Evolutionary conservation across 2,797 vertebrate species (phyloP), one percentile per base, ranked within the genome.

Genomic region (Pipistrellus pygmaeus): DNA sequence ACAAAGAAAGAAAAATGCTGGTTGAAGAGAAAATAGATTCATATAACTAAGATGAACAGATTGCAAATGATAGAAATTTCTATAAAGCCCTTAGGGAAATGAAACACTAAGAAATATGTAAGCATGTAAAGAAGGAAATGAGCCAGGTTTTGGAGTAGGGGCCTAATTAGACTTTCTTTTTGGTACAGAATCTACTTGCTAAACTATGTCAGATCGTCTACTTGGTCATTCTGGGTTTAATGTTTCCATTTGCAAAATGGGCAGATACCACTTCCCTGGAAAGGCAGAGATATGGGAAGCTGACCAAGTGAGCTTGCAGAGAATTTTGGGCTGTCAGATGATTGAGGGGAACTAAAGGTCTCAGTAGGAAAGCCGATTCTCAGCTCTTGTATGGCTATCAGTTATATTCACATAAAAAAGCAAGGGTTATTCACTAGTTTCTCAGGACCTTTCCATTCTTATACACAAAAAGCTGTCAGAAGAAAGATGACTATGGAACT

Each of bases 31-130:
- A 96, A 96, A 96, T 94, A 95, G 90, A 97, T 85, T 95, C 85
- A 88, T 53, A 92, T 91, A 96, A 95, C 95, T 86, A 96, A 92
- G 78, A 92, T 81, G 88, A 96, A 90, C 96, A 97, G 96, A 97
- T 96, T 97, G 96, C 80, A 89, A 97, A 93, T 91, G 95, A 95
- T 78, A 94, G 95, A 93, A 95, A 95, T 94, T 94, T 95, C 84
- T 96, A 78, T 91, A 97, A 96, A 96, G 85, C 85, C 94, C 82
- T 95, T 76, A 62, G 96, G 94, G 93, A 87, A 95, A 96, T 88
- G 93, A 95, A 93, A 82, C 46, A 95, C n/a, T 93, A 95, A 93
- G 93, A 96, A 93, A 96, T 85, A 96, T 82, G 71, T n/a, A 94
- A 83, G 84, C 81, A 83, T 66, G 14, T 51, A 82, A 92, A 69